phyloP scores from a whole-genome alignment of 2,888 invertebrate species.

The Limnephilus marmoratus region DNA sequence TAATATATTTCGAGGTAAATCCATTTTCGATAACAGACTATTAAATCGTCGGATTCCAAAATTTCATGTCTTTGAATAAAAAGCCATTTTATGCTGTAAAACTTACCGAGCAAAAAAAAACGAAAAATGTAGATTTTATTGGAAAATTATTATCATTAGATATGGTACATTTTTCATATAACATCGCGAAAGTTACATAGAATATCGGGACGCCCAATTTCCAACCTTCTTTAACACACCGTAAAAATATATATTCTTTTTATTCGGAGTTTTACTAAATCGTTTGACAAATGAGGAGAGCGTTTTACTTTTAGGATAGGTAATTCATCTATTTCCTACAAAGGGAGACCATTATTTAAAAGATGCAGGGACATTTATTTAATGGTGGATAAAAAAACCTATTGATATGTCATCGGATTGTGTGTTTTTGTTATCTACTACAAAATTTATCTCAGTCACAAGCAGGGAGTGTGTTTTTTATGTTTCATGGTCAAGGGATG shows the following conservation, averaged over 20 bases:
- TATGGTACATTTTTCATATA: neutral
- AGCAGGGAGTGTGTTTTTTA: neutral
- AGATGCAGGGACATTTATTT: neutral
- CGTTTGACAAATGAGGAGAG: neutral
- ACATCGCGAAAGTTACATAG: neutral
- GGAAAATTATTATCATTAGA: neutral
- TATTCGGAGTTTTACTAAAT: neutral
- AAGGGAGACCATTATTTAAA: neutral
- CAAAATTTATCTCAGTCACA: neutral
- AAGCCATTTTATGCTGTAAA: neutral
- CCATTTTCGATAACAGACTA: constrained; percentile 2
- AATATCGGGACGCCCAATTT: neutral
- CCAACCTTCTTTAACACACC: neutral
- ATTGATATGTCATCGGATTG: neutral
- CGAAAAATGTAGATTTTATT: neutral
- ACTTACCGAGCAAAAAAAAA: neutral
- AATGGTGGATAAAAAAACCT: neutral
- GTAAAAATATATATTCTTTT: neutral
- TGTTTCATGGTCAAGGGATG: neutral
- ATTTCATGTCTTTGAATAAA: constrained; percentile 2
- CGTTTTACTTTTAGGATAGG: neutral
- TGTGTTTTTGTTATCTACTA: neutral
- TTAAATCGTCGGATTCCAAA: neutral
- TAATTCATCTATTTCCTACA: constrained; percentile 2
- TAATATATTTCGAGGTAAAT: neutral